phyloP scores from a whole-genome alignment of 2,797 vertebrate genomes.

The Myotis vivesi region DNA sequence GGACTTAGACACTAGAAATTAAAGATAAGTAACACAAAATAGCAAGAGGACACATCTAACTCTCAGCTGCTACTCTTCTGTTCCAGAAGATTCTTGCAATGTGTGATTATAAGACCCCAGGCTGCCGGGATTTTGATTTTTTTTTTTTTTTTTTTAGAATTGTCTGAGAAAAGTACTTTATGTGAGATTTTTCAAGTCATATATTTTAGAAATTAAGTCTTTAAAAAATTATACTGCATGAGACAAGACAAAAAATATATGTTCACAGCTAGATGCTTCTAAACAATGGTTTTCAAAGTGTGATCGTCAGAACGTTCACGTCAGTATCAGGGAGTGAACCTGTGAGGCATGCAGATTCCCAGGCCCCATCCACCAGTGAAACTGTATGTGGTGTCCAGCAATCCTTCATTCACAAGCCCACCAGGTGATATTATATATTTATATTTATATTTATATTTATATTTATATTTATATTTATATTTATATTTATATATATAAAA shows the following conservation, averaged over 20 bases:
- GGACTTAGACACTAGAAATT: neutral
- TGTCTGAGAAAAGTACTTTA: neutral
- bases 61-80: neutral
- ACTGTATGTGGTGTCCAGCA: neutral
- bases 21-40: neutral
- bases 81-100: neutral
- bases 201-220: neutral
- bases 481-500: too few relatives aligned
- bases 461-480: too few relatives aligned
- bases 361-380: neutral
- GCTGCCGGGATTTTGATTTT: neutral
- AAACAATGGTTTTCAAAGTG: neutral
- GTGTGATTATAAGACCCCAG: neutral
- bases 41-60: neutral
- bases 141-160: neutral
- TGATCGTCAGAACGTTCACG: rapidly evolving
- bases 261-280: neutral
- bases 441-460: too few relatives aligned
- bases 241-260: neutral
- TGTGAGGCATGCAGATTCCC: neutral
- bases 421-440: too few relatives aligned
- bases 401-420: neutral
- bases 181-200: neutral
- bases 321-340: neutral
- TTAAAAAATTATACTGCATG: neutral